Conservation (phyloP, 2,797 vertebrate species). For the Sebastiscus albofasciatus region DNA sequence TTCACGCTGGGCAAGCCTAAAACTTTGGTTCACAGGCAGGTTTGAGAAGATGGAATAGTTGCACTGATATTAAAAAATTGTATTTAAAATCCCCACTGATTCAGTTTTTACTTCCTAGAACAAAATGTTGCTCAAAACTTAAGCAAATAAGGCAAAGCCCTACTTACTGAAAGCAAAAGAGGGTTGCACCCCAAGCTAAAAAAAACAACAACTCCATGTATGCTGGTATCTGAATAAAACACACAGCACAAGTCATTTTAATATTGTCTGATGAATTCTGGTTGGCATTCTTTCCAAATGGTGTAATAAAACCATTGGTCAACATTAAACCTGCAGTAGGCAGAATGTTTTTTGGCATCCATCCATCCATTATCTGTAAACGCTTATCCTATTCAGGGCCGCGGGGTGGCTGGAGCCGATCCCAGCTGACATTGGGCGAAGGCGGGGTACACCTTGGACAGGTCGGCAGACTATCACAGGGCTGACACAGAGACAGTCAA, state of each 20-base stretch:
- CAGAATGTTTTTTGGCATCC: too few species aligned
- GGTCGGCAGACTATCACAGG: too few species aligned
- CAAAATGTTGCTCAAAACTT: not conserved
- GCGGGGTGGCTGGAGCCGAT: too few species aligned
- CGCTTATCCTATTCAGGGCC: too few species aligned
- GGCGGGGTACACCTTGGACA: too few species aligned
- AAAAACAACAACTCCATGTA: not conserved
- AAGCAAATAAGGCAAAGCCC: not conserved
- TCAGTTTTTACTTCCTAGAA: not conserved
- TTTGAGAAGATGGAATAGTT: not conserved
- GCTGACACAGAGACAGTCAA: too few species aligned
- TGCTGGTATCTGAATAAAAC: not conserved
- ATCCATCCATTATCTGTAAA: too few species aligned
- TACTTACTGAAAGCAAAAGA: not conserved
- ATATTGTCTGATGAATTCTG: not conserved
- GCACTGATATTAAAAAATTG: not conserved
- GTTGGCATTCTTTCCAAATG: not conserved
- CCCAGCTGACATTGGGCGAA: too few species aligned
- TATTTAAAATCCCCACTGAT: not conserved
- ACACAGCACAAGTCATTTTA: not conserved
- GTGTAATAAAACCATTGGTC: not conserved
- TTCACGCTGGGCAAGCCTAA: constrained; percentile 32
- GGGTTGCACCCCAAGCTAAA: not conserved
- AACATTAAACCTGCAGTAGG: not conserved
- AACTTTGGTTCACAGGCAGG: constrained; percentile 29